Base-by-base conservation (phyloP, 1,140 invertebrate genomes). In the Drosophila neocordata region DNA sequence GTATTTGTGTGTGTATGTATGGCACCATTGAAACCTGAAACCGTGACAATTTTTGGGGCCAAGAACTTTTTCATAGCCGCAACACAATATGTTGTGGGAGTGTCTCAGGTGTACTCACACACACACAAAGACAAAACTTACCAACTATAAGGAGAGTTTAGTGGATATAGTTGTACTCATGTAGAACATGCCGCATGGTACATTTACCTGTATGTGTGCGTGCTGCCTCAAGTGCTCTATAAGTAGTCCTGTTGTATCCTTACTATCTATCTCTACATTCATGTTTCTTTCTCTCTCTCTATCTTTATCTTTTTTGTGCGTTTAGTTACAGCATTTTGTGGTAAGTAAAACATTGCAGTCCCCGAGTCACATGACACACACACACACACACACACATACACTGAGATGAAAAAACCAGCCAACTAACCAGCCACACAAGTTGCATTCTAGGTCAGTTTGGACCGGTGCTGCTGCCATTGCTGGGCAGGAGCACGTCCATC, bases 281-380 rank as follows among this genome's bases (percentile, higher is more conserved):
- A 35, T 59, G 13, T 63, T 38, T 35, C 27, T 1, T 4, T 31
- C 7, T 6, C 27, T 31, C 27, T 31, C 27, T 31, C 27, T 31
- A 2, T 31, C 27, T 31, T 5, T 31, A 3, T 31, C 6, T 7
- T 6, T 31, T 6, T 6, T 6, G 57, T 67, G 82, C 74, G 82
- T 87, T 81, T 87, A 81, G 81, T 85, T 85, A 85, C 81, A 85
- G 77, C 68, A 77, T 85, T 81, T 85, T 85, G 81, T 87, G 81
- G 81, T 81, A 87, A 85, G 81, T 84, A 85, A 85, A 84, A 85
- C 81, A 85, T 85, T 84, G 77, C 76, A 65, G 73, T 60, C 68
- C 68, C 64, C 69, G 55, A 76, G 52, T 76, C 58, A 67, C 74
- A 74, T 57, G 64, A 67, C 71, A 51, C 52, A 64, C 66, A 64